Conservation (phyloP, 2,888 invertebrate species). For the Aspidiotus rigidus region DNA sequence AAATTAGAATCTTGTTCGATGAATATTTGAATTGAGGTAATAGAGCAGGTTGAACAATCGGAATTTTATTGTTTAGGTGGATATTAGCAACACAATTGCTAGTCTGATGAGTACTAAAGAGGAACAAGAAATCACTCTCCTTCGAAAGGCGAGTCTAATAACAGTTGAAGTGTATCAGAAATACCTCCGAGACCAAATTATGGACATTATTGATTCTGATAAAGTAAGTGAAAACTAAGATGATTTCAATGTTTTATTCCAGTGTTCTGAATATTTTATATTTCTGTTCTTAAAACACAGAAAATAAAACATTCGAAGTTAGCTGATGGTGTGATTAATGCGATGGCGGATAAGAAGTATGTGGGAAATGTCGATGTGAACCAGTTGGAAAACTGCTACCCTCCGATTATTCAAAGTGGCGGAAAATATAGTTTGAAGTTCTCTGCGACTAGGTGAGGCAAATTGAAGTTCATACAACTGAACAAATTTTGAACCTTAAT, state of each 20-base stretch:
- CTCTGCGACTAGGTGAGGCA: conserved; percentile 59
- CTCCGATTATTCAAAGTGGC: conserved; percentile 97
- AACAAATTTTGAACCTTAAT: background rate
- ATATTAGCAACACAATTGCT: conserved; percentile 75
- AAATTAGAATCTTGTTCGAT: conserved; percentile 36
- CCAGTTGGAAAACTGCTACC: conserved; percentile 94
- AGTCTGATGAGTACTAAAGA: conserved; percentile 90
- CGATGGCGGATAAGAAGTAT: conserved; percentile 91
- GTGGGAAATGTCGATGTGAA: conserved; percentile 79
- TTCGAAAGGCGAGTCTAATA: conserved; percentile 86
- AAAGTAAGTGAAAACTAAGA: conserved; percentile 50
- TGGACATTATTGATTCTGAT: conserved; percentile 97
- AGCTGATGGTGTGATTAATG: conserved; percentile 91
- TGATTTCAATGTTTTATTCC: background rate
- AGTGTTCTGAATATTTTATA: background rate
- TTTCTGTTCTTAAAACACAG: conserved; percentile 45
- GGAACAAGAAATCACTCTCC: conserved; percentile 76
- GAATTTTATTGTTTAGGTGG: conserved; percentile 47
- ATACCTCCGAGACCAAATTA: conserved; percentile 92
- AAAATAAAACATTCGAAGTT: conserved; percentile 94
- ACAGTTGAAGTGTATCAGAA: conserved; percentile 93
- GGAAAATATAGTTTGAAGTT: conserved; percentile 97
- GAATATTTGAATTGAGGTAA: background rate
- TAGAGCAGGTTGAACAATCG: background rate
- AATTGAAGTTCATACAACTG: background rate